A percentile compares a stretch with the other conserved stretches of the same genome.
Conservation (phyloP, 2,888 invertebrate genomes). For the Chorisops tibialis region DNA sequence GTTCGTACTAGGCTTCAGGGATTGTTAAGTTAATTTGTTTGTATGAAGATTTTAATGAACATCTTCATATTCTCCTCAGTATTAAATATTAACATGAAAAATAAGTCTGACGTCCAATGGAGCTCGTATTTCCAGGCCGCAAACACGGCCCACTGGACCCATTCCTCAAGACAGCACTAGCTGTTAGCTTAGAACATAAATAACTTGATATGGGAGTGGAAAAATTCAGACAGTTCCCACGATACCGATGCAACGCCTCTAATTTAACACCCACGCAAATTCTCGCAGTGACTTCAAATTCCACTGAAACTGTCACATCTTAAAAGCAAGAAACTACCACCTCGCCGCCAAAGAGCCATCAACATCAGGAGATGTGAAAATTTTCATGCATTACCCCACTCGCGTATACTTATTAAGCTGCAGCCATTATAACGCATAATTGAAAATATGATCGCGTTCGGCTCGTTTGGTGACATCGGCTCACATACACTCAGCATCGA, state of each 20-base stretch:
- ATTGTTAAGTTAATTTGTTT: no score
- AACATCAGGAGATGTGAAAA: background rate
- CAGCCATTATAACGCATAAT: slow-evolving; percentile 8
- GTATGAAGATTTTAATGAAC: no score
- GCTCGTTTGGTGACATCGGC: slow-evolving; percentile 9
- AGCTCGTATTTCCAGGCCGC: no score
- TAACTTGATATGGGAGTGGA: no score
- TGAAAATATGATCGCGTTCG: slow-evolving; percentile 16
- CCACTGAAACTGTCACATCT: slow-evolving; percentile 15
- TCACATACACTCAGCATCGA: background rate
- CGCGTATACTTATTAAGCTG: background rate
- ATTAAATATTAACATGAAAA: no score
- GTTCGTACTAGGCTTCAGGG: no score
- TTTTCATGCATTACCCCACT: background rate
- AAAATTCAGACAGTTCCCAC: slow-evolving; percentile 7
- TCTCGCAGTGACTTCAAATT: slow-evolving; percentile 1
- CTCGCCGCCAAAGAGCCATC: background rate
- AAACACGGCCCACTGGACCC: no score
- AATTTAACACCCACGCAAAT: slow-evolving; percentile 7
- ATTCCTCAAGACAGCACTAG: no score
- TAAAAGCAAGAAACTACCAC: background rate
- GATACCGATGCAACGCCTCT: slow-evolving; percentile 8
- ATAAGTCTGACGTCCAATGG: no score
- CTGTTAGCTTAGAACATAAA: no score
- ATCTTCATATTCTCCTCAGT: no score